These are phyloP conservation scores for Aporophyla lueneburgensis DNA, from an alignment of 2,888 invertebrate genomes.

Conservation along the genomic window DNA sequence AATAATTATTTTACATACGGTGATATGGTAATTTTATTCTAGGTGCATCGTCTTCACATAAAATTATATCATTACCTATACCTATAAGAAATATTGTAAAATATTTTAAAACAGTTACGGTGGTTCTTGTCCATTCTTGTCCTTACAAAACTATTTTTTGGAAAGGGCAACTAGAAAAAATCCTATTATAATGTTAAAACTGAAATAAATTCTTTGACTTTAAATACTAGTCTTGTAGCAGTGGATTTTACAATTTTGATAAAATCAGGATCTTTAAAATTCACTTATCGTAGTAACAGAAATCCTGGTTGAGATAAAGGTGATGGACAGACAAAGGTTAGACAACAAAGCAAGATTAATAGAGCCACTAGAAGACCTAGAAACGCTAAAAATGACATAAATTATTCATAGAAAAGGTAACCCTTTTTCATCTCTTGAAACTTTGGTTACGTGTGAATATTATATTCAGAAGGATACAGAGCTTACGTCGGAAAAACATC, in stretches of 20 bases:
- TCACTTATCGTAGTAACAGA: slow-evolving; percentile 9
- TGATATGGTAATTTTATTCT: too few species aligned
- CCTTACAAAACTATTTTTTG: too few species aligned
- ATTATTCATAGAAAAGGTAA: slow-evolving; percentile 53
- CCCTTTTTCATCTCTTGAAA: slow-evolving; percentile 49
- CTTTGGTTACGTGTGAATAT: slow-evolving; percentile 42
- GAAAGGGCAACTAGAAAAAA: too few species aligned
- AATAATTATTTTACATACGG: too few species aligned
- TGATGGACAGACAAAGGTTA: slow-evolving; percentile 56
- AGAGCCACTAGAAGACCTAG: slow-evolving; percentile 64
- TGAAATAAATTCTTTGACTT: too few species aligned
- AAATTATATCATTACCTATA: too few species aligned
- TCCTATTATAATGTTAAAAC: too few species aligned
- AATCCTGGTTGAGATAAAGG: slow-evolving; percentile 32
- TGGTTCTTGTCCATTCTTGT: too few species aligned
- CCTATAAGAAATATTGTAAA: too few species aligned
- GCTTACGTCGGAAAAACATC: slow-evolving; percentile 21
- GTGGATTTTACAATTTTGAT: background rate
- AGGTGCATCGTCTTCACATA: too few species aligned
- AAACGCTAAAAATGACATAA: slow-evolving; percentile 62
- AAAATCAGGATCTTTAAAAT: slow-evolving; percentile 11
- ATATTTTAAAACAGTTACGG: too few species aligned
- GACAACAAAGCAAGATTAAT: slow-evolving; percentile 71
- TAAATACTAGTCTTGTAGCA: background rate
- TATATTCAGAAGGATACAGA: slow-evolving; percentile 21